Evolutionary conservation across 1,140 invertebrate species (phyloP).

Genomic region (Zeugodacus cucurbitae): DNA sequence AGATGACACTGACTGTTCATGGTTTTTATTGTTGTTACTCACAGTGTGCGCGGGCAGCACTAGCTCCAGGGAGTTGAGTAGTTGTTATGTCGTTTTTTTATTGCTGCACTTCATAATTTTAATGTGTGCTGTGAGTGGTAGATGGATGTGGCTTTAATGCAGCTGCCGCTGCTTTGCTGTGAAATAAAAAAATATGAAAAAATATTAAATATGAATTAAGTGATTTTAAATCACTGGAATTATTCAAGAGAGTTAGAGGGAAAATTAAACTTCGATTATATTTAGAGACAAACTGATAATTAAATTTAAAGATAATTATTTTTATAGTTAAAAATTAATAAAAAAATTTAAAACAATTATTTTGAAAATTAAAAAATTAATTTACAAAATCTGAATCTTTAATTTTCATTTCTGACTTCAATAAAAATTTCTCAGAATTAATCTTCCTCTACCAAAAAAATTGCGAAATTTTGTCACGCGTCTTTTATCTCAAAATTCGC

Average conservation of each 20-base stretch:
- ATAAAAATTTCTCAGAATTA: neutral
- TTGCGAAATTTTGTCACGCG: neutral
- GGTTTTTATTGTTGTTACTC: constrained; percentile 6
- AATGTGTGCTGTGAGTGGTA: neutral
- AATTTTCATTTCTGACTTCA: neutral
- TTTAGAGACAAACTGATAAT: too few species aligned
- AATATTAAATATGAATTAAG: neutral
- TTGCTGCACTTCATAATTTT: neutral
- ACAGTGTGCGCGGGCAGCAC: neutral
- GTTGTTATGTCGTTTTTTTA: neutral
- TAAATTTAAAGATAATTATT: neutral
- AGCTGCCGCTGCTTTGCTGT: neutral
- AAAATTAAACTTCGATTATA: too few species aligned
- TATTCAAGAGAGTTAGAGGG: too few species aligned
- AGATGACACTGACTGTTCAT: constrained; percentile 34
- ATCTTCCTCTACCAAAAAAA: neutral
- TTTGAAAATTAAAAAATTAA: neutral
- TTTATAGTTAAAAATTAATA: neutral
- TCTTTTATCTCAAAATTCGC: neutral
- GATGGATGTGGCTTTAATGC: neutral
- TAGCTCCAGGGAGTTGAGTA: neutral
- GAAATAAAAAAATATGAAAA: neutral
- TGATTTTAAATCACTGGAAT: too few species aligned
- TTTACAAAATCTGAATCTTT: neutral
- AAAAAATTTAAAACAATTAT: neutral